Conservation (phyloP, 2,797 vertebrate species). For the Heliangelus exortis region DNA sequence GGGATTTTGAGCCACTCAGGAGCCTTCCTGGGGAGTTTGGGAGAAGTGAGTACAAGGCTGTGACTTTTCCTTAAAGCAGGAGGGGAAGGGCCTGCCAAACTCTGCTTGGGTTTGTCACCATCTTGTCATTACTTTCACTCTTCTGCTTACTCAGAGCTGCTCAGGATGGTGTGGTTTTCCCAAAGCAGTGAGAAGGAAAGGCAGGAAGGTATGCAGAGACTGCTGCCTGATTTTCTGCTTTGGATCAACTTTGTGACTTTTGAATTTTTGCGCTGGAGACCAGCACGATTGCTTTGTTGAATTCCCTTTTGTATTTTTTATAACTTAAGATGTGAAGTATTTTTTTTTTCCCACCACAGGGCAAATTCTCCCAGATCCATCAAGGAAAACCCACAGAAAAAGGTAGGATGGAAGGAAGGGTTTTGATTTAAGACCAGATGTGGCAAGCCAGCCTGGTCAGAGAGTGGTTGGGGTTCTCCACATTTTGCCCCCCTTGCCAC, state of each 20-base stretch:
- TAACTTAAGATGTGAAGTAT: neutral
- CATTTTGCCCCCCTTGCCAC: neutral
- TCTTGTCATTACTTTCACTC: neutral
- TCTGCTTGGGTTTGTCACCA: neutral
- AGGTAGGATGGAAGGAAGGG: no score
- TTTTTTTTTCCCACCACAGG: rapidly evolving
- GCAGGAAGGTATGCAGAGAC: neutral
- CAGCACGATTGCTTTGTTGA: neutral
- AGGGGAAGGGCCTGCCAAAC: neutral
- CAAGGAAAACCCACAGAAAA: neutral
- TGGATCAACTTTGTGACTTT: neutral
- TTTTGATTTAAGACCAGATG: neutral
- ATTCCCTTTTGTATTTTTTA: neutral
- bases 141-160: neutral
- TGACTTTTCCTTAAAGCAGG: neutral
- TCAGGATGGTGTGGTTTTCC: neutral
- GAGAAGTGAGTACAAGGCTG: neutral
- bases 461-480: neutral
- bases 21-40: neutral
- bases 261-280: no score
- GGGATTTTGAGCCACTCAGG: neutral
- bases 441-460: neutral
- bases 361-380: neutral
- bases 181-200: neutral
- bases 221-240: neutral